Evolutionary conservation across 2,797 vertebrate species (phyloP).

Genomic region (Coreius guichenoti): DNA sequence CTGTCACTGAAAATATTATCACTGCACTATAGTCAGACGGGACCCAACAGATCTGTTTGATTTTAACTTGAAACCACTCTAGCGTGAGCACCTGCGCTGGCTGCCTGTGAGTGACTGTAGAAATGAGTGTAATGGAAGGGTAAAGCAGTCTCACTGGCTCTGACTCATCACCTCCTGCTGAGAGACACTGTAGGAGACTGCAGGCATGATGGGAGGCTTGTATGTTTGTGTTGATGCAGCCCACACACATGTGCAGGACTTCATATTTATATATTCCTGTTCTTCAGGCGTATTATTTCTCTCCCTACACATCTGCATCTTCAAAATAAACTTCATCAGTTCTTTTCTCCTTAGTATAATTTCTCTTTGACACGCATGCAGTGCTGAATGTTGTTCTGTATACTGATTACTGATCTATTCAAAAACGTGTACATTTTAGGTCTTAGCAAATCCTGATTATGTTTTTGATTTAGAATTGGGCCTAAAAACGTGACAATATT

Average conservation of each 20-base stretch:
- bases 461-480: neutral
- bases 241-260: neutral
- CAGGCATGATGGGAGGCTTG: slow-evolving; percentile 1
- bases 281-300: neutral
- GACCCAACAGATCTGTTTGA: slow-evolving; percentile 10
- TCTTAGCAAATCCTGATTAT: neutral
- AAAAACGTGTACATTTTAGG: neutral
- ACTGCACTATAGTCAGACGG: neutral
- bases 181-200: slow-evolving; percentile 1
- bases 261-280: neutral
- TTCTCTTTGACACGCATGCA: neutral
- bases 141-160: slow-evolving; percentile 11
- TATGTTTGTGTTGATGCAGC: slow-evolving; percentile 17
- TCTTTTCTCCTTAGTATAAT: neutral
- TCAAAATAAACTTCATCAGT: slow-evolving; percentile 6
- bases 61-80: neutral
- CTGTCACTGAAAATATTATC: slow-evolving; percentile 1
- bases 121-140: slow-evolving; percentile 17
- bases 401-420: neutral
- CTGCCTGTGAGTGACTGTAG: slow-evolving; percentile 16
- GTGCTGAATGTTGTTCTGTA: neutral
- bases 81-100: neutral
- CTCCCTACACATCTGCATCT: slow-evolving; percentile 1
- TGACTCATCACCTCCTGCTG: slow-evolving; percentile 13
- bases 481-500: neutral